Evolutionary conservation across 2,888 invertebrate genomes (phyloP).

Genomic region (Stenodema calcarata): DNA sequence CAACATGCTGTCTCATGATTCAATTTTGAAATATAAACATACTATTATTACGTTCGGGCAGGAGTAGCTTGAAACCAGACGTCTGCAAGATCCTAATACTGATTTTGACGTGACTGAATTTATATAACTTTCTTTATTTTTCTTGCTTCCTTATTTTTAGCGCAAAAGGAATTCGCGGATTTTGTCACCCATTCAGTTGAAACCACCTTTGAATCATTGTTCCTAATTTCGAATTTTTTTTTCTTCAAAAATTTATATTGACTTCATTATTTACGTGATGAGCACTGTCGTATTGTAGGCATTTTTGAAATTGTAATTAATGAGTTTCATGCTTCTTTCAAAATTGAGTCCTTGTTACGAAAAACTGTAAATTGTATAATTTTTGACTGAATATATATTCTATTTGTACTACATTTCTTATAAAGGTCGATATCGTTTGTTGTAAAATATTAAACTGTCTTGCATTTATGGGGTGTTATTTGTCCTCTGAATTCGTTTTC

Average conservation of each 20-base stretch:
- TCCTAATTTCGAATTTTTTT: constrained; percentile 31
- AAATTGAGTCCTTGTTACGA: constrained; percentile 34
- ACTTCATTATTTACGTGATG: neutral
- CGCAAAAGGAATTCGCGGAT: neutral
- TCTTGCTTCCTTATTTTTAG: neutral
- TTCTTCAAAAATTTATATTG: too few species aligned
- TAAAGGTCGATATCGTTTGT: constrained; percentile 30
- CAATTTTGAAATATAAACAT: too few species aligned
- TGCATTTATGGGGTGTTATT: constrained; percentile 3
- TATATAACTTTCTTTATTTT: neutral
- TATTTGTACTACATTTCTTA: constrained; percentile 46
- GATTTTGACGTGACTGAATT: neutral
- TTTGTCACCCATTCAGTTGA: neutral
- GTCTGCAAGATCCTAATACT: too few species aligned
- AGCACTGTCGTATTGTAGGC: neutral
- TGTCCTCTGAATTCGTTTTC: too few species aligned
- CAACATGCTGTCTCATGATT: too few species aligned
- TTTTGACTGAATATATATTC: constrained; percentile 48
- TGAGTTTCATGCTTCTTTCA: neutral
- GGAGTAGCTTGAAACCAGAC: too few species aligned
- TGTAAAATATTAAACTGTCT: constrained; percentile 47
- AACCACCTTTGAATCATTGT: constrained; percentile 37
- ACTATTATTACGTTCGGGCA: too few species aligned
- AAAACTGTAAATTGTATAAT: constrained; percentile 46
- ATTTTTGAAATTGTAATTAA: neutral